Base-by-base conservation (phyloP, 2,888 invertebrate genomes). In the Drosophila helvetica region DNA sequence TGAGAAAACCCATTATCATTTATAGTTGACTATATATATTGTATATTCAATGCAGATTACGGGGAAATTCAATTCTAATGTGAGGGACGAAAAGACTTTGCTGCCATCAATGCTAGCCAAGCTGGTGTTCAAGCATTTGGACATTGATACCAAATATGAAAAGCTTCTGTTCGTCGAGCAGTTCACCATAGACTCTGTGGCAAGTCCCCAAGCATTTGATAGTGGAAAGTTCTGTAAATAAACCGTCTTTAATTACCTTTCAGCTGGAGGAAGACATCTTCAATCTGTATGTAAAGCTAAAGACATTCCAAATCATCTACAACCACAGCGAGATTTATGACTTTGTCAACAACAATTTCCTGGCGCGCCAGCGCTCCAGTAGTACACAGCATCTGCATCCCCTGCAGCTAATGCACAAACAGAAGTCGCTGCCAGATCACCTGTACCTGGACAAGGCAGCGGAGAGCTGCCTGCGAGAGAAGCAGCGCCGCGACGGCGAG, bases 271-370 rank as follows among this genome's bases (percentile, higher is more conserved):
- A 95, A 80, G 94, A 94, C 53, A 93, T 94, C 9, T 90, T 95
- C 1, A 95, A 95, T 79, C 89, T 95, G 51, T 95, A 94, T 88
- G 92, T 95, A 12, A 94, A 95, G 87, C 92, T 96, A 46, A 95
- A 96, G 90, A 95, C 94, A 54, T 92, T 96, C 75, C 94, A 94
- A 75, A 90, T 96, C 6, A 94, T 93, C 22, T 97, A 96, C 80
- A 94, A 95, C 87, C 94, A 95, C 78, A 93, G 93, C 67, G 94
- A 94, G 72, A 94, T 94, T 18, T 93, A 93, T 79, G 92, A 93
- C 58, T 94, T 94, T 93, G 91, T 94, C 0, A 92, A 92, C 50
- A 93, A 92, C 22, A 94, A 94, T 79, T 93, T 94, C 62, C 89
- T 93, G 84, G 93, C 93, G 84, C 93, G 91, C 3, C 90, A 90